Evolutionary conservation across 2,113 vertebrate species (phyloP).

Genomic region (Corydoras sp.): DNA sequence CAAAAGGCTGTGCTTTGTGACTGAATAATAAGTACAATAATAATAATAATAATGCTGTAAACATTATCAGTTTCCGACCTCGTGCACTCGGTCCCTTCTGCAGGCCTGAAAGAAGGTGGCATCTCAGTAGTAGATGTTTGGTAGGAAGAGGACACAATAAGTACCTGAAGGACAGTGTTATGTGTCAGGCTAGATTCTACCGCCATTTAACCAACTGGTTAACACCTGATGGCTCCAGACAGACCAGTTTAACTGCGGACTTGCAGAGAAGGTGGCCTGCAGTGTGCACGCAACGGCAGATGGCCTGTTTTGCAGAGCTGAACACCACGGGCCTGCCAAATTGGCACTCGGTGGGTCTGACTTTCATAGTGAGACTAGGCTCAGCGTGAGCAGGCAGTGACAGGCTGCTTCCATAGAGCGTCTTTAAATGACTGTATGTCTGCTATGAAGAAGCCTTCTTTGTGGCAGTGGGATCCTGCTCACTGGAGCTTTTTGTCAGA

Average conservation of each 20-base stretch:
- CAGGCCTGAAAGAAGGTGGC: too few relatives aligned
- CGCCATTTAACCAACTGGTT: conserved; percentile 2
- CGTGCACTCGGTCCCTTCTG: too few relatives aligned
- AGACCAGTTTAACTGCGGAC: conserved; percentile 11
- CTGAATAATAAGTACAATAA: too few relatives aligned
- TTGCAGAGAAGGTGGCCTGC: conserved; percentile 8
- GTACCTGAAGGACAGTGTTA: conserved; percentile 3
- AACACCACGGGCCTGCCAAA: not conserved
- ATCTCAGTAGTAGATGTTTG: not conserved
- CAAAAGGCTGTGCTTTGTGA: too few relatives aligned
- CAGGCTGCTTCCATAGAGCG: not conserved
- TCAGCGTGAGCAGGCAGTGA: conserved; percentile 6
- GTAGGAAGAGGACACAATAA: not conserved
- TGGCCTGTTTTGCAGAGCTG: conserved; percentile 11
- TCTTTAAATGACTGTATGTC: conserved; percentile 36
- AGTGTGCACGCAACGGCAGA: conserved; percentile 21
- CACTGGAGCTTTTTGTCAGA: conserved; percentile 66
- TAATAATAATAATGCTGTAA: too few relatives aligned
- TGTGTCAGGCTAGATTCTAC: not conserved
- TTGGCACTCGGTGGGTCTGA: conserved; percentile 20
- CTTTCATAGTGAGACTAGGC: conserved; percentile 2
- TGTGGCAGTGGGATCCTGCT: conserved; percentile 29
- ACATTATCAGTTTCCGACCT: too few relatives aligned
- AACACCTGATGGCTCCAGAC: not conserved
- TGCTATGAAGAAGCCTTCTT: conserved; percentile 15